These are phyloP conservation scores for Cephus cinctus DNA, from an alignment of 1,140 invertebrate species.

Conservation along the genomic window DNA sequence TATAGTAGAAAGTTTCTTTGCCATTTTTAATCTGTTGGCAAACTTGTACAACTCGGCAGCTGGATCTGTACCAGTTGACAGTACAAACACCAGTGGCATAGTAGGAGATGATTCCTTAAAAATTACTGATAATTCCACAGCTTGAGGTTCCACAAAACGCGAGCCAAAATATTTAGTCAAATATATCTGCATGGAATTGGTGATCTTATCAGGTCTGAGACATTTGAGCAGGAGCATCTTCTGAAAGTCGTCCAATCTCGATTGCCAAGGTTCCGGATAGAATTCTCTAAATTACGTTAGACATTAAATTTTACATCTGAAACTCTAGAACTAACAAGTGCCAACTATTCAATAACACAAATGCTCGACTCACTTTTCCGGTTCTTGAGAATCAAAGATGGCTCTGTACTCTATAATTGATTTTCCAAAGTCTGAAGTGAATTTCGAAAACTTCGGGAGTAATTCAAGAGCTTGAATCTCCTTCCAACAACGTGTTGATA, in stretches of 20 bases:
- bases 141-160: slow-evolving; percentile 68
- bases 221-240: slow-evolving; percentile 71
- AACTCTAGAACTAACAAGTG: slow-evolving; percentile 2
- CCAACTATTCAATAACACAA: neutral
- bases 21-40: slow-evolving; percentile 64
- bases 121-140: slow-evolving; percentile 63
- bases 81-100: slow-evolving; percentile 68
- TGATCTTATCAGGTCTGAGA: slow-evolving; percentile 71
- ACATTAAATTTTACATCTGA: neutral
- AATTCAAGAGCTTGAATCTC: slow-evolving; percentile 60
- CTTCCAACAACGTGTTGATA: slow-evolving; percentile 62
- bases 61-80: slow-evolving; percentile 73
- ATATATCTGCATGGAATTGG: slow-evolving; percentile 69
- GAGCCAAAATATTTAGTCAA: slow-evolving; percentile 61
- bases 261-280: slow-evolving; percentile 61
- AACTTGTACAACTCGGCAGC: slow-evolving; percentile 64
- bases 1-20: slow-evolving; percentile 62
- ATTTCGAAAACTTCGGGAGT: slow-evolving; percentile 55
- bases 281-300: slow-evolving; percentile 36
- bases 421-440: slow-evolving; percentile 53
- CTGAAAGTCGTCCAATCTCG: slow-evolving; percentile 63
- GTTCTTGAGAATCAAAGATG: slow-evolving; percentile 59
- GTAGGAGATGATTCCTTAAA: slow-evolving; percentile 65
- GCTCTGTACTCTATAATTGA: slow-evolving; percentile 57
- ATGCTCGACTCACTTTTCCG: slow-evolving; percentile 51